These are phyloP conservation scores for Seira ritae DNA, from an alignment of 2,888 invertebrate species.

Conservation along the genomic window DNA sequence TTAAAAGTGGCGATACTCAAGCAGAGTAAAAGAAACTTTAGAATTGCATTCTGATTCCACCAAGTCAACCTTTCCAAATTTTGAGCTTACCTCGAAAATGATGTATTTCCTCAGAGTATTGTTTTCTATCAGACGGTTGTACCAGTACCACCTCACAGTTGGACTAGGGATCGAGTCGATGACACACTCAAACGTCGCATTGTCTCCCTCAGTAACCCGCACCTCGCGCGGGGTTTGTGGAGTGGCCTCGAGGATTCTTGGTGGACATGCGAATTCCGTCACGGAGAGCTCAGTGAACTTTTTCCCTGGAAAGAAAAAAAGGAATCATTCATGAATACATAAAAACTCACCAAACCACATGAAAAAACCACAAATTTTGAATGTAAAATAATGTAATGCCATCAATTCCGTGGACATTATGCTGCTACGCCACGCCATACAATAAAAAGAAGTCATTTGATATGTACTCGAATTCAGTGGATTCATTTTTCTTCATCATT, in stretches of 20 bases:
- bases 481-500: conserved; percentile 44
- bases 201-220: conserved; percentile 87
- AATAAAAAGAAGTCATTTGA: neutral
- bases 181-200: conserved; percentile 88
- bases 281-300: conserved; percentile 86
- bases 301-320: conserved; percentile 77
- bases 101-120: conserved; percentile 78
- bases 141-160: conserved; percentile 91
- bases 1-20: too few relatives aligned
- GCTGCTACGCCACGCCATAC: neutral
- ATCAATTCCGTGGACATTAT: neutral
- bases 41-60: too few relatives aligned
- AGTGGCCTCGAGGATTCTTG: conserved; percentile 79
- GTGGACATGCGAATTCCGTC: conserved; percentile 91
- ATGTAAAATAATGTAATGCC: neutral
- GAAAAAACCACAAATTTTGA: neutral
- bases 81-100: conserved; percentile 69
- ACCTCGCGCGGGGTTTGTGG: conserved; percentile 81
- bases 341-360: neutral
- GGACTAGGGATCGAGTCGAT: conserved; percentile 89
- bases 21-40: too few relatives aligned
- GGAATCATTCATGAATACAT: neutral
- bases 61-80: too few relatives aligned
- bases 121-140: conserved; percentile 86
- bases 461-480: too few relatives aligned